These are phyloP conservation scores for Alethe castanea DNA, from an alignment of 2,113 vertebrate species.

Conservation along the genomic window DNA sequence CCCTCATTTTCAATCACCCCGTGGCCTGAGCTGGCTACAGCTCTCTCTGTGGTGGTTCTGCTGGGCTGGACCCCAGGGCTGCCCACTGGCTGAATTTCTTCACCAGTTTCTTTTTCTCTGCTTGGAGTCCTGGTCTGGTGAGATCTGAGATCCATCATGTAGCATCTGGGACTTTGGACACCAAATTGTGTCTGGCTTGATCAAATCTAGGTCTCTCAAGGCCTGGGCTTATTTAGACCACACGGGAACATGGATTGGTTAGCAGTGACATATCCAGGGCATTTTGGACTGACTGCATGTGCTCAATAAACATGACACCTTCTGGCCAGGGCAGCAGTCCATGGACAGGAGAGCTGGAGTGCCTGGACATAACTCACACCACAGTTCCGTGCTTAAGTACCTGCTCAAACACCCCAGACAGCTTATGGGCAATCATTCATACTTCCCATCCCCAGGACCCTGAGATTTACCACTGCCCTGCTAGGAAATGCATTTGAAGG, in stretches of 20 bases:
- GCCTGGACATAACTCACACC: not conserved
- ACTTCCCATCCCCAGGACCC: accelerated
- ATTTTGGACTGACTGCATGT: not conserved
- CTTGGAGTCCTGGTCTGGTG: not conserved
- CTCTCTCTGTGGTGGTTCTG: not conserved
- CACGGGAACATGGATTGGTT: not conserved
- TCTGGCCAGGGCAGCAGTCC: not conserved
- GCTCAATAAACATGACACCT: not conserved
- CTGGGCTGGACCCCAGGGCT: not conserved
- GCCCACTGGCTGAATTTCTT: not conserved
- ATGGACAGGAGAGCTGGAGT: not conserved
- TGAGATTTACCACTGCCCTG: not conserved
- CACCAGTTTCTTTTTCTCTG: not conserved
- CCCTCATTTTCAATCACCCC: not conserved
- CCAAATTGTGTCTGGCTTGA: not conserved
- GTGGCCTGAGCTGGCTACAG: not conserved
- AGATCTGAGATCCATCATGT: not conserved
- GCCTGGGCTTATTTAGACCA: not conserved
- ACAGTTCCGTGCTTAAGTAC: not conserved
- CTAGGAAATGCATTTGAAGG: not conserved
- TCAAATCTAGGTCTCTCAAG: not conserved
- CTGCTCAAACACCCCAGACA: not conserved
- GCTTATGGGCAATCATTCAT: not conserved
- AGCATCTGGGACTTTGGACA: not conserved
- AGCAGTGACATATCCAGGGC: not conserved